Base-by-base conservation (phyloP, 2,888 invertebrate species). In the Ypsolopha scabrella region DNA sequence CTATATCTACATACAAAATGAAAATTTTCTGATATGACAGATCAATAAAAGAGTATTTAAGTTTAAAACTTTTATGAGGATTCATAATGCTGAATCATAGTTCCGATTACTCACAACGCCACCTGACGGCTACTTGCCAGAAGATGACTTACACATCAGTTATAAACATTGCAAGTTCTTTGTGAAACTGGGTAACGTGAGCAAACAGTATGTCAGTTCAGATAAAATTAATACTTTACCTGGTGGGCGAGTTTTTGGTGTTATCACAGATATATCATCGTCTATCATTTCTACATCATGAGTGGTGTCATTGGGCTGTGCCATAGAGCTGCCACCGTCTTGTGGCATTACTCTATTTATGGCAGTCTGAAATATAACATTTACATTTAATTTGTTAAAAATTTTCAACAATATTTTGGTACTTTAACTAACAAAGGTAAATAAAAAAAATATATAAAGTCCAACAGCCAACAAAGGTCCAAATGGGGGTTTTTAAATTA, bases 281-380 rank as follows among this genome's bases (percentile, higher is more conserved):
- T 92, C 91, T 55, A 92, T 89, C 90, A 92, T 92, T 64, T 91
- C 90, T 53, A 92, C 88, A 65, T 92, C 92, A 58, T 87, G 85
- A 48, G 87, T 70, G 54, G 80, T 70, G 54, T 80, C 80, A 86
- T 72, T 90, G 72, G 59, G 88, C 83, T 64, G 89, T 89, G 35
- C 88, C 77, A 62, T 60, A 35, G 68, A 60, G 55, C 61, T 72
- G 63, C 62, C 66, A 35, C 75, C 75, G 55, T 82, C 77, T 67
- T 92, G 92, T 60, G 94, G 94, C 90, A 95, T 92, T 51, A 94
- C 94, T 66, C 83, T 70, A 66, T 87, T 87, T 55, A 87, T 86
- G 52, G 87, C 87, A 38, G 77, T 64, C 87, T 87, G 70, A 2
- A 62, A 48, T 6, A 14, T 13, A 43, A 8, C 38, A 8, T 38